Conservation (phyloP, 2,888 invertebrate genomes). For the Hydroisotoma schaefferi region DNA sequence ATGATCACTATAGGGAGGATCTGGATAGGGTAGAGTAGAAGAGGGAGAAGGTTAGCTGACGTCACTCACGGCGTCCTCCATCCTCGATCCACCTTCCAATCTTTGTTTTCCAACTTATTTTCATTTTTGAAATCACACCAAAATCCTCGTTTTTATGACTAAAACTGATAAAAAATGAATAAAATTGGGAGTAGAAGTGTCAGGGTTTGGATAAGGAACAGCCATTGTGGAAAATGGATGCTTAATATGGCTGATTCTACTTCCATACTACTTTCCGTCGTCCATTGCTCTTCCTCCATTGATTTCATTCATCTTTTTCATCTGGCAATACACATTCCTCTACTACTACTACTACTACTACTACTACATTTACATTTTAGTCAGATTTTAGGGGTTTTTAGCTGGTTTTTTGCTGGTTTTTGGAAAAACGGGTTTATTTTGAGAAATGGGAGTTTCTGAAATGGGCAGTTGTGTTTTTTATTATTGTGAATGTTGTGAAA, state of each 20-base stretch:
- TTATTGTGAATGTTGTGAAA: no score
- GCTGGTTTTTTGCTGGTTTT: no score
- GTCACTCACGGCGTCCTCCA: conserved; percentile 23
- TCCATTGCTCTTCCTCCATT: conserved; percentile 26
- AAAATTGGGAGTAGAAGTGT: conserved; percentile 13
- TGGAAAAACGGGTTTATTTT: no score
- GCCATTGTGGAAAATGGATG: conserved; percentile 36
- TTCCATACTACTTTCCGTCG: conserved; percentile 17
- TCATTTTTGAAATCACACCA: neutral
- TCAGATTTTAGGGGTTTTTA: no score
- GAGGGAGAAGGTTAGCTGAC: conserved; percentile 18
- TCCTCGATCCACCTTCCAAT: no score
- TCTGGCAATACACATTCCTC: conserved; percentile 4
- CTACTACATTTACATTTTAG: no score
- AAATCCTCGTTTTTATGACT: neutral
- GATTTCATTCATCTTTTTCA: no score
- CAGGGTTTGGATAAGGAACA: conserved; percentile 14
- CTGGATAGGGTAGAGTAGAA: conserved; percentile 8
- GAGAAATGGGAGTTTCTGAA: no score
- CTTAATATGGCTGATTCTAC: conserved; percentile 31
- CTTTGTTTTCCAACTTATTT: conserved; percentile 7
- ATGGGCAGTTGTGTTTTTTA: no score
- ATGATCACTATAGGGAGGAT: neutral
- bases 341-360: no score
- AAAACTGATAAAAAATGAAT: conserved; percentile 11